Conservation (phyloP, 64 coral and sea anemone genomes). For the Stichodactyla mertensii region DNA sequence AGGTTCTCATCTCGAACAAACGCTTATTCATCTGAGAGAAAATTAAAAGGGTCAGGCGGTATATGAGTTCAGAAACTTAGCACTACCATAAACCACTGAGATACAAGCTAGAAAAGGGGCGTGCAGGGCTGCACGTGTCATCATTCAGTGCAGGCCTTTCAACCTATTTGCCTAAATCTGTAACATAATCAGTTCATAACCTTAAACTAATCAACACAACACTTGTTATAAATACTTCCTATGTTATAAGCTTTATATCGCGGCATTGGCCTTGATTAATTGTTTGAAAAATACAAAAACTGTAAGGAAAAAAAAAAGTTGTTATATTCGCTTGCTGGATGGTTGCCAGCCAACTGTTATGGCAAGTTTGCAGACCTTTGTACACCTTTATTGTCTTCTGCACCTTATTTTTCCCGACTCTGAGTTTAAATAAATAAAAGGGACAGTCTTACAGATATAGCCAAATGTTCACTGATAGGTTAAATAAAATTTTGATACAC, state of each 20-base stretch:
- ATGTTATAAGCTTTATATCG: neutral
- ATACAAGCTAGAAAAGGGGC: neutral
- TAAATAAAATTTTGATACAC: too few relatives aligned
- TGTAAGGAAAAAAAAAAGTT: neutral
- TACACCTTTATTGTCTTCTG: neutral
- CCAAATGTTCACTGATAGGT: too few relatives aligned
- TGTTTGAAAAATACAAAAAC: neutral
- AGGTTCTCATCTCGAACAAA: neutral
- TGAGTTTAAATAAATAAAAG: neutral
- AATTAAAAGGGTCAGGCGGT: neutral
- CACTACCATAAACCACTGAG: neutral
- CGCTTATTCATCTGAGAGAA: neutral
- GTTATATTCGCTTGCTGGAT: neutral
- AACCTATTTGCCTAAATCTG: neutral
- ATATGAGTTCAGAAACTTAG: neutral
- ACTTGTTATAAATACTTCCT: conserved; percentile 1
- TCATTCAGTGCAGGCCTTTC: neutral
- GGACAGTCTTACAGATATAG: neutral
- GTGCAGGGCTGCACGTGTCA: neutral
- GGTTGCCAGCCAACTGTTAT: neutral
- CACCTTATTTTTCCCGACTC: neutral
- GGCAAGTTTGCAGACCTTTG: neutral
- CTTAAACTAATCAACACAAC: neutral
- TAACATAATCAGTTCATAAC: neutral
- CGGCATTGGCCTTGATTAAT: neutral